Evolutionary conservation across 1,140 invertebrate species (phyloP).

Genomic region (Sitobion miscanthi): DNA sequence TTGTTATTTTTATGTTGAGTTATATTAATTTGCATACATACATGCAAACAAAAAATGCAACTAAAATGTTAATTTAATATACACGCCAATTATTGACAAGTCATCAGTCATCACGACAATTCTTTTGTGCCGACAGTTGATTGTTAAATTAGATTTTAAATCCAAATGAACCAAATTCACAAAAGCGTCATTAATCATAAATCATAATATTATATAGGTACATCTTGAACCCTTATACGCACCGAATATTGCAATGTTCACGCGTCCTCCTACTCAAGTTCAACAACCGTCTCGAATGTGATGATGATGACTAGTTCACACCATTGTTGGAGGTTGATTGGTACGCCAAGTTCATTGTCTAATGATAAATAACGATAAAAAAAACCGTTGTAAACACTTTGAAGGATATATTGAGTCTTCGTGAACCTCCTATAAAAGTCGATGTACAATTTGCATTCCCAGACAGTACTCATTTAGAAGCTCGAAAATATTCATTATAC

Average conservation of each 20-base stretch:
- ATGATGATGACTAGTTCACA: conserved; percentile 46
- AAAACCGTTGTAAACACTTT: conserved; percentile 42
- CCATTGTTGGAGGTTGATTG: conserved; percentile 48
- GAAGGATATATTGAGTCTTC: conserved; percentile 5
- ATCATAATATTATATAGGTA: conserved; percentile 2
- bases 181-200: conserved; percentile 42
- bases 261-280: conserved; percentile 55
- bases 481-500: neutral
- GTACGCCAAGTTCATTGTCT: conserved; percentile 46
- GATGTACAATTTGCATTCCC: neutral
- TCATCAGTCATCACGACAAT: conserved; percentile 23
- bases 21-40: neutral
- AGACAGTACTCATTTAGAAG: conserved; percentile 32
- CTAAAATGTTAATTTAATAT: neutral
- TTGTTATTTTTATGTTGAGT: neutral
- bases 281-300: conserved; percentile 53
- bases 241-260: conserved; percentile 42
- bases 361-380: conserved; percentile 47
- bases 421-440: conserved; percentile 23
- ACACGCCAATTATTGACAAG: conserved; percentile 25
- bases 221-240: conserved; percentile 15
- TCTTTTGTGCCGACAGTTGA: neutral
- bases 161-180: neutral
- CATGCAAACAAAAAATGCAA: neutral
- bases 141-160: conserved; percentile 25